A percentile compares a stretch with the other conserved stretches of the same genome.
These are phyloP conservation scores for Caenorhabditis imperialis DNA, from an alignment of 2,888 invertebrate genomes.

Conservation along the genomic window DNA sequence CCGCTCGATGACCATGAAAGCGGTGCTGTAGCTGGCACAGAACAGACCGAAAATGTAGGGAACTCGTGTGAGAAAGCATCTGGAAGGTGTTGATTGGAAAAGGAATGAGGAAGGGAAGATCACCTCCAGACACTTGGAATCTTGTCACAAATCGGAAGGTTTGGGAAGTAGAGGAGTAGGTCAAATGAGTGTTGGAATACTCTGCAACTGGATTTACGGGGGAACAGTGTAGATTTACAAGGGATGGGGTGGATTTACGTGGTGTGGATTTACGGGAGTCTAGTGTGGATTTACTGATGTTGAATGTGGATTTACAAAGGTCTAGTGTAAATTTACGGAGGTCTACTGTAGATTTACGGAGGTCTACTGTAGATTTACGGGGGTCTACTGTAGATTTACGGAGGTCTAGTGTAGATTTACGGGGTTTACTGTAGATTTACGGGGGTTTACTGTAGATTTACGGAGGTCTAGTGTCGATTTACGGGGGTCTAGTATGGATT, in stretches of 20 bases:
- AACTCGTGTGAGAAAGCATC: slow-evolving; percentile 34
- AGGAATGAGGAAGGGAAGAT: background rate
- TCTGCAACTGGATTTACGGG: no score
- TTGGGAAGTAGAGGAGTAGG: slow-evolving; percentile 11
- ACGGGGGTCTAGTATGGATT: no score
- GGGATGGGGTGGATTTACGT: no score
- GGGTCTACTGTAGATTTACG: no score
- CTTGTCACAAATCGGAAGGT: slow-evolving; percentile 27
- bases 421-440: background rate
- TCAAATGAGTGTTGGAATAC: slow-evolving; percentile 20
- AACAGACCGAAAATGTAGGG: slow-evolving; percentile 47
- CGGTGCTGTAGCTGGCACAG: slow-evolving; percentile 40
- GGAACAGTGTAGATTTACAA: no score
- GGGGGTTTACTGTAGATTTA: background rate
- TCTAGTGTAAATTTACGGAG: no score
- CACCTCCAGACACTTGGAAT: slow-evolving; percentile 15
- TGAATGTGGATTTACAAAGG: no score
- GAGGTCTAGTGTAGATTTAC: background rate
- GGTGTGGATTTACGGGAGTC: no score
- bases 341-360: no score
- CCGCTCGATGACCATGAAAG: slow-evolving; percentile 46
- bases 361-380: no score
- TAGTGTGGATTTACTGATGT: no score
- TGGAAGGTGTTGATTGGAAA: background rate
- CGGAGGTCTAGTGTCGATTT: background rate